Evolutionary conservation across 1,140 invertebrate genomes (phyloP), one percentile per base, ranked within the genome.

Genomic region (Callitettix versicolor): DNA sequence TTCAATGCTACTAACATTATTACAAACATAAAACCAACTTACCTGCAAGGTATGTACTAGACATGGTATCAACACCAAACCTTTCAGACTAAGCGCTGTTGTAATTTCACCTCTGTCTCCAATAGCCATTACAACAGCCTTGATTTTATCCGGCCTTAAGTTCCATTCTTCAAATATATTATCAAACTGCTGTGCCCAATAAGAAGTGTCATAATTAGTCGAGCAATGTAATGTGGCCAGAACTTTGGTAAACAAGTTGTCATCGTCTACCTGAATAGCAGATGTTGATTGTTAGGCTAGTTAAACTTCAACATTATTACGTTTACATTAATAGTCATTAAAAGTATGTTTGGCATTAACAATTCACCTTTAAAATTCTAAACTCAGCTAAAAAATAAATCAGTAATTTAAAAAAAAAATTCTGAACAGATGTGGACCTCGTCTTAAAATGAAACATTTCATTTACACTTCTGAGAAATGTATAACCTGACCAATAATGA

Each of bases 1-100:
- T n/a, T n/a, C n/a, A n/a, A n/a, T n/a, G n/a, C n/a, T n/a, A n/a
- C n/a, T n/a, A n/a, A n/a, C n/a, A n/a, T n/a, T n/a, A n/a, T n/a
- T n/a, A n/a, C n/a, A n/a, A n/a, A n/a, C n/a, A n/a, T n/a, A 33
- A 30, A 20, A 33, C 3, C 33, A 4, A 17, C 30, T 49, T 53
- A 65, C 65, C 62, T 77, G 73, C 9, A 77, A 59, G 11, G 71
- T 71, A 42, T 74, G 63, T 15, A 75, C 60, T 26, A 77, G 62
- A 57, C 76, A 76, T 2, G 75, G 74, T 6, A 77, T 61, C 5
- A 76, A 47, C 14, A 65, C 60, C 6, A 75, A 64, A 21, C 66
- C 66, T 50, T 68, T 66, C 24, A 53, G 67, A 0, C 21, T 48
- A 2, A 77, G 56, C 3, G 73, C 72, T 26, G 48, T 18, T 0